A percentile compares a stretch with the other conserved stretches of the same genome.
Conservation (phyloP, 1,140 invertebrate species). For the Hirudo medicinalis region DNA sequence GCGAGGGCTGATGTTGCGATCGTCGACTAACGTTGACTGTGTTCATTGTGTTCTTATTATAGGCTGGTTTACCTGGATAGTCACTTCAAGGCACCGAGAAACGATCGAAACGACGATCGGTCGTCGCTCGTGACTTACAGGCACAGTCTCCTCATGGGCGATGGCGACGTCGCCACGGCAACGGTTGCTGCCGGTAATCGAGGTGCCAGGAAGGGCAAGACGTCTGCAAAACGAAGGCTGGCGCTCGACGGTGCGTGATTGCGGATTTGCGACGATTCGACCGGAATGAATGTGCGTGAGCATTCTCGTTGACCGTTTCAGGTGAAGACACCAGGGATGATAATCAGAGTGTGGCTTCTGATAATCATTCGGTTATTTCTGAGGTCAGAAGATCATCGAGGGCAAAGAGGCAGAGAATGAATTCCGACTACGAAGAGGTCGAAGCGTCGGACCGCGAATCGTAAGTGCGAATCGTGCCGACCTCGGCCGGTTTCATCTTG, state of each 20-base stretch:
- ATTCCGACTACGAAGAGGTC: too few relatives aligned
- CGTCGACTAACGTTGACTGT: background rate
- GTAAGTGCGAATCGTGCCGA: too few relatives aligned
- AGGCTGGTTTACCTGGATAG: constrained; percentile 65
- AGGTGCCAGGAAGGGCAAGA: background rate
- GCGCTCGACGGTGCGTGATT: background rate
- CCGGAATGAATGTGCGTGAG: too few relatives aligned
- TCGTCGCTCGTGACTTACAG: constrained; percentile 17
- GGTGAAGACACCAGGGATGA: too few relatives aligned
- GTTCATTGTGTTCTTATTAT: constrained; percentile 24
- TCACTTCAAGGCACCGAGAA: constrained; percentile 43
- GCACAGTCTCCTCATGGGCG: constrained; percentile 21
- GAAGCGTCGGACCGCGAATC: too few relatives aligned
- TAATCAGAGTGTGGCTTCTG: too few relatives aligned
- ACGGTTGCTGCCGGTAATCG: background rate
- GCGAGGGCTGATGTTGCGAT: background rate
- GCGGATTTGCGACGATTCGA: background rate
- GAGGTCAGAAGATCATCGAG: too few relatives aligned
- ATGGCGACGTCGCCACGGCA: constrained; percentile 5
- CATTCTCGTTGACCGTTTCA: too few relatives aligned
- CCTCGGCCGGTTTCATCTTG: too few relatives aligned
- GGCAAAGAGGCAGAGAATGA: too few relatives aligned
- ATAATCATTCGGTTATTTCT: too few relatives aligned
- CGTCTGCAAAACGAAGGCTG: background rate
- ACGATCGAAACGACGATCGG: constrained; percentile 19